Evolutionary conservation across 2,888 invertebrate species (phyloP), one percentile per base, ranked within the genome.

Genomic region (Maniola hyperantus): DNA sequence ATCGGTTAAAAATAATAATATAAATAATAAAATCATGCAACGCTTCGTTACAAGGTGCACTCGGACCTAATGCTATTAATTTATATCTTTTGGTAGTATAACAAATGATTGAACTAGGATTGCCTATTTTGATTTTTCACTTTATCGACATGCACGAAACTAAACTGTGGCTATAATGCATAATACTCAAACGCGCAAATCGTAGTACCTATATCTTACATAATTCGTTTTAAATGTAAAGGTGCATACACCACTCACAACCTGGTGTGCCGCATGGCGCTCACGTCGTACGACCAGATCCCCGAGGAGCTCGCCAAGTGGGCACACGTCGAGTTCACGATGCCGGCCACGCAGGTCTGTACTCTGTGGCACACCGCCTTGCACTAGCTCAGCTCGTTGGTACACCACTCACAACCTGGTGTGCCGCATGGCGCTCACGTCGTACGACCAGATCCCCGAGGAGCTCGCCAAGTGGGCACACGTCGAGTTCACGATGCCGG

Each of bases 401-500:
- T 99, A 99, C 91, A 99, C 99, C 71, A 98, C 97, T 20, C 99
- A 99, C 93, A 96, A 98, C 85, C 95, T 99, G 91, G 97, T 97
- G 72, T 97, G 98, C 81, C 96, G 97, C 71, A 96, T 99, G 94
- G 97, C 98, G 71, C 94, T 99, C 74, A 99, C 99, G 26, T 98
- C 98, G 58, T 99, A 97, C 92, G 99, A 99, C 91, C 97, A 99
- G 92, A 95, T 99, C 82, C 99, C 99, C 34, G 98, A 97, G 73
- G 96, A 97, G 85, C 94, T 99, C 84, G 96, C 98, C 75, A 96
- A 95, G 87, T 66, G 62, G 64, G 97, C 97, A 76, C 95, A 95
- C 83, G 98, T 99, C 42, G 99, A 99, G 90, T 99, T 99, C 90
- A 99, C 98, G 58, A 99, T 99, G 99, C 99, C 99, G 44, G 97